Base-by-base conservation (phyloP, 2,113 vertebrate species). In the Rhinogobius similis region DNA sequence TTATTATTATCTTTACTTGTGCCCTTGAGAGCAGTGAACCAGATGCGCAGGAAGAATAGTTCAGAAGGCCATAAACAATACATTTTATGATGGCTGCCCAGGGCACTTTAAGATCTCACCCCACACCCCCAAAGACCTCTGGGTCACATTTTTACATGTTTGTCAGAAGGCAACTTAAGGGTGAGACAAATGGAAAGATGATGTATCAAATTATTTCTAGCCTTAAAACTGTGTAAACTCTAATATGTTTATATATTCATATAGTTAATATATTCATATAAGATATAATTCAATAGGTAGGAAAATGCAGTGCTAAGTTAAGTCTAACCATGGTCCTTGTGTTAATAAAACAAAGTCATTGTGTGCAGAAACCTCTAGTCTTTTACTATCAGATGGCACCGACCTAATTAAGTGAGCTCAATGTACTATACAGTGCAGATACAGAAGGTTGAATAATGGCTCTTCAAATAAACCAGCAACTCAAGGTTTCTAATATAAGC, bases 1-100 rank as follows among this genome's bases (percentile, higher is more conserved):
- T n/a, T n/a, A n/a, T n/a, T n/a, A n/a, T n/a, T n/a, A n/a, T n/a
- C n/a, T n/a, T n/a, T n/a, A n/a, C n/a, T n/a, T n/a, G n/a, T n/a
- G n/a, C n/a, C n/a, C n/a, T 72, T 63, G 75, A 48, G 68, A 61
- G n/a, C 21, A 65, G 65, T 67, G 38, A 64, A 69, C 66, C 52
- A 55, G 23, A 24, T 55, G 52, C 23, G 23, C 52, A 26, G 24
- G n/a, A n/a, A n/a, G n/a, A 55, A 55, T 65, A 10, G 59, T 39
- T 9, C 27, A 13, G 32, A 36, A 12, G 59, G 29, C n/a, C 20
- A 58, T 58, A 58, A 58, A 29, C 55, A 32, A 29, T 10, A 29
- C 14, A 29, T 4, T 58, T 55, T 18, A 58, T 27, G 55, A 8
- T 29, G 55, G 26, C 24, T 29, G 55, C 55, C 14, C 24, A 27